Base-by-base conservation (phyloP, 2,797 vertebrate species). In the Spondyliosoma cantharus region DNA sequence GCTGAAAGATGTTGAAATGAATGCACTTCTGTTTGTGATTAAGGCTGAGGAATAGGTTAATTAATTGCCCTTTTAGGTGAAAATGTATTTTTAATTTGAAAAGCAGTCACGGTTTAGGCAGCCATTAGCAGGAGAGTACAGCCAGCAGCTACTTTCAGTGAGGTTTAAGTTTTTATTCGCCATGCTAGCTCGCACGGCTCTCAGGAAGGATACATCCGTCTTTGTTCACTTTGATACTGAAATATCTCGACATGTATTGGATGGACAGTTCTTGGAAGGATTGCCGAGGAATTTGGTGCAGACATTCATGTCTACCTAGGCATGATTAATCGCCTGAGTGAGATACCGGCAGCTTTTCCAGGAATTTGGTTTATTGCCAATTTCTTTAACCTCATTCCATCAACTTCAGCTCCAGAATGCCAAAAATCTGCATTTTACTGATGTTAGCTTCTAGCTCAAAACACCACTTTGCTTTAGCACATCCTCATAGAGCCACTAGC, bases 31-130 rank as follows among this genome's bases (percentile, higher is more conserved):
- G 24, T 27, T 56, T 74, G 17, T 54, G 5, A 49, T 46, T n/a
- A 25, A 25, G 12, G 29, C 9, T 37, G 24, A 0, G 2, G 4
- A 16, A 25, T 48, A 14, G 25, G 15, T 49, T 58, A n/a, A 59
- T 83, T 12, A 24, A 72, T 24, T 64, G 16, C 3, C 0, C 59
- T 52, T 13, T 83, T 17, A 71, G 61, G 15, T 67, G 13, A 58
- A 42, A 48, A 27, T 48, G 0, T 7, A 1, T 14, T 80, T 71
- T 62, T 53, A 1, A 63, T 75, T 57, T 3, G 6, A 46, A 67
- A 68, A 37, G 27, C 25, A 52, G 19, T 58, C n/a, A 1, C 15
- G 27, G 22, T 64, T 82, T 48, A 49, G 29, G 29, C 7, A 48
- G 48, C 69, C 22, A 17, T 68, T 46, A 53, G 60, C 16, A 37